Conservation (phyloP, 2,888 invertebrate species). For the Bellardia pandia region DNA sequence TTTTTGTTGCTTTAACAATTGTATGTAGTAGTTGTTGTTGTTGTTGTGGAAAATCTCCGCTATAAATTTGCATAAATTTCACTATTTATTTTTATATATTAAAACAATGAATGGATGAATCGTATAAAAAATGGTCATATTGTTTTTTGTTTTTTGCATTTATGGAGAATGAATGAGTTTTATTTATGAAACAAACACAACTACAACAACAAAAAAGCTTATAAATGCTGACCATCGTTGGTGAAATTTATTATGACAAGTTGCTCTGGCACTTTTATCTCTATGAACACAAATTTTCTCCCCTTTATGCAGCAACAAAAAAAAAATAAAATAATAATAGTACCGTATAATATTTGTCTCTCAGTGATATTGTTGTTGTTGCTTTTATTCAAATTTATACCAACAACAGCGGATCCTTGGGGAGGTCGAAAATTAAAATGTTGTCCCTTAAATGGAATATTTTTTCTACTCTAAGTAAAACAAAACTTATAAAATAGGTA, state of each 20-base stretch:
- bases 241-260: slow-evolving; percentile 82
- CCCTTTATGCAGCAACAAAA: slow-evolving; percentile 70
- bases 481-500: too few species aligned
- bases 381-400: slow-evolving; percentile 1
- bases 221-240: slow-evolving; percentile 71
- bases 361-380: slow-evolving; percentile 37
- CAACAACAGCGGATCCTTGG: too few species aligned
- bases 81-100: slow-evolving; percentile 65
- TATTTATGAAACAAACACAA: slow-evolving; percentile 63
- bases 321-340: slow-evolving; percentile 43
- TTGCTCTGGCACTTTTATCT: slow-evolving; percentile 83
- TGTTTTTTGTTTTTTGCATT: slow-evolving; percentile 52
- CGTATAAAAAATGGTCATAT: slow-evolving; percentile 52
- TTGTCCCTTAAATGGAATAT: too few species aligned
- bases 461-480: too few species aligned
- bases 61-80: slow-evolving; percentile 71
- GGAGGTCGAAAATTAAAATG: too few species aligned
- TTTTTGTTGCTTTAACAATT: slow-evolving; percentile 36
- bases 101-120: slow-evolving; percentile 62
- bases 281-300: slow-evolving; percentile 80
- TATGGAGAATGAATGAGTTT: slow-evolving; percentile 62
- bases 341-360: slow-evolving; percentile 49
- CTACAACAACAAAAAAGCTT: slow-evolving; percentile 48
- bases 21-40: slow-evolving; percentile 50
- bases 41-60: slow-evolving; percentile 69